Evolutionary conservation across 2,797 vertebrate species (phyloP), one percentile per base, ranked within the genome.

Genomic region (Thripadectes ignobilis): DNA sequence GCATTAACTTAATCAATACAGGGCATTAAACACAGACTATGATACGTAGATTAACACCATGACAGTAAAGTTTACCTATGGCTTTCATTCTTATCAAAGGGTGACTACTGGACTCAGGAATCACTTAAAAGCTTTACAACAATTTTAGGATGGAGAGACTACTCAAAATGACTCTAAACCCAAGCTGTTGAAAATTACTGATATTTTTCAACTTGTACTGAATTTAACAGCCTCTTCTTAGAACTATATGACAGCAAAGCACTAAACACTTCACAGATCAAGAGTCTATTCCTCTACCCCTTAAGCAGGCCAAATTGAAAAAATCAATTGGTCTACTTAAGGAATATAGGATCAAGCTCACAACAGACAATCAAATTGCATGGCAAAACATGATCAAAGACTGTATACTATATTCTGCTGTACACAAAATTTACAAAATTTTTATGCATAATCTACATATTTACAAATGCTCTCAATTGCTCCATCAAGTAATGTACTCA

Each of bases 391-490:
- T 68, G 67, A 80, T 69, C 72, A 59, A 78, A 92, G 63, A 85
- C 30, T 14, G 43, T 34, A 63, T 65, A 66, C 51, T 67, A 46
- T 91, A 95, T 46, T 30, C 62, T 39, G 83, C 95, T 97, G 82
- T 96, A 98, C 96, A 97, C 80, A 46, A 87, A 6, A 93, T 86
- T 96, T 96, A 97, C 96, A 97, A 95, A 96, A 85, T 61, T 34
- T 90, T 94, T 90, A 78, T 49, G 89, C 86, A 91, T 86, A 74
- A 94, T 97, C 78, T 97, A 98, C 97, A 98, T 96, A 97, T 96
- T 96, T 97, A 98, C 96, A 98, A 96, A 96, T 68, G 72, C 65
- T 95, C 32, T 81, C 78, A 89, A 94, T 65, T 96, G 51, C 89
- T 96, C 94, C 85, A 96, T 90, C 94, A 97, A 97, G 93, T 92